Percentiles rank a stretch among this genome's conserved stretches.
These are phyloP conservation scores for Maconellicoccus hirsutus DNA, from an alignment of 1,140 invertebrate genomes.

Conservation along the genomic window DNA sequence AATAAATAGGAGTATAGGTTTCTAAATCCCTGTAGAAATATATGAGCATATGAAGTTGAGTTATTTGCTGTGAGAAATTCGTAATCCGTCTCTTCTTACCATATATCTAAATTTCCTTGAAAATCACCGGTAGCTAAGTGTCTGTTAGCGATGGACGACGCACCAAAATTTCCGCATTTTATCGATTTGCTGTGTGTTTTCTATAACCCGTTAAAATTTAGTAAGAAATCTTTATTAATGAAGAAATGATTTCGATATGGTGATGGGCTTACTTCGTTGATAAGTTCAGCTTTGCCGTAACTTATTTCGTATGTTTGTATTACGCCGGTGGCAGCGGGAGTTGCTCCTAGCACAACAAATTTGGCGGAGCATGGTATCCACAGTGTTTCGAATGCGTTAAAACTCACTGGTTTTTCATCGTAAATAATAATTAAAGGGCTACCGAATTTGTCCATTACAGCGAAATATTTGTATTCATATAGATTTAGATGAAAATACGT, in stretches of 20 bases:
- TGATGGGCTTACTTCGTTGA: slow-evolving; percentile 50
- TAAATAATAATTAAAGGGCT: slow-evolving; percentile 87
- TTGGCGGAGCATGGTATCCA: slow-evolving; percentile 91
- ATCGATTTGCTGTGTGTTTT: slow-evolving; percentile 68
- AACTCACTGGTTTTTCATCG: slow-evolving; percentile 68
- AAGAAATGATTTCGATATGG: neutral
- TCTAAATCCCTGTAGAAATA: slow-evolving; percentile 44
- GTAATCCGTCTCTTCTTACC: slow-evolving; percentile 40
- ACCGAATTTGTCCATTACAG: slow-evolving; percentile 27
- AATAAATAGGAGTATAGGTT: slow-evolving; percentile 64
- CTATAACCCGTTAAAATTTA: slow-evolving; percentile 32
- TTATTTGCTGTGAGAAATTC: neutral
- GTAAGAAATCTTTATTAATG: slow-evolving; percentile 13
- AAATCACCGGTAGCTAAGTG: slow-evolving; percentile 86
- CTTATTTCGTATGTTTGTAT: slow-evolving; percentile 78
- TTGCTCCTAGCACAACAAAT: slow-evolving; percentile 75
- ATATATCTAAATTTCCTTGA: slow-evolving; percentile 70
- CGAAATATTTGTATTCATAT: no score
- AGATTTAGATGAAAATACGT: no score
- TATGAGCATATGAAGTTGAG: neutral
- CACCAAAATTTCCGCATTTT: slow-evolving; percentile 87
- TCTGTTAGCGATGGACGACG: slow-evolving; percentile 61
- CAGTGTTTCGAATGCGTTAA: slow-evolving; percentile 81
- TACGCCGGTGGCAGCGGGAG: slow-evolving; percentile 68
- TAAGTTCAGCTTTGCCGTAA: slow-evolving; percentile 53